Percentiles rank a stretch among this genome's conserved stretches.
These are phyloP conservation scores for Bolinopsis microptera DNA, from an alignment of 37 sponge, comb jelly and placozoan species.

Conservation along the genomic window DNA sequence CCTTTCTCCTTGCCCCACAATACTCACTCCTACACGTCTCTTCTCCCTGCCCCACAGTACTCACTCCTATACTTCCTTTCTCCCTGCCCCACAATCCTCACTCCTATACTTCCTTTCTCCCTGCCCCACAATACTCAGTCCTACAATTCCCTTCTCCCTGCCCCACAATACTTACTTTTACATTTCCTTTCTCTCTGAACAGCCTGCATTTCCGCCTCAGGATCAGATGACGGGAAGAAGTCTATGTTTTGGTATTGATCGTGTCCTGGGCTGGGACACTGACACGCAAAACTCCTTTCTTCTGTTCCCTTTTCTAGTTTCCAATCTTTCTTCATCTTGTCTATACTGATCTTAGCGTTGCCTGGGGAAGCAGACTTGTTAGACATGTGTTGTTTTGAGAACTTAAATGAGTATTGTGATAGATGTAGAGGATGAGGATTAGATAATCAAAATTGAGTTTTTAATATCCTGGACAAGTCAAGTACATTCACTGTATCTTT, in stretches of 20 bases:
- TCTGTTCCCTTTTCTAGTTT: slow-evolving; percentile 13
- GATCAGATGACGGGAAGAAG: not conserved
- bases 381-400: too few species aligned
- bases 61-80: too few species aligned
- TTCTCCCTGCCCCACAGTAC: too few species aligned
- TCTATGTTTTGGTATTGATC: not conserved
- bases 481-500: too few species aligned
- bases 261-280: not conserved
- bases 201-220: not conserved
- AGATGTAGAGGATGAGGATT: too few species aligned
- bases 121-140: too few species aligned
- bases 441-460: too few species aligned
- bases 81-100: not conserved
- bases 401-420: too few species aligned
- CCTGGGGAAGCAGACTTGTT: not conserved
- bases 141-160: not conserved
- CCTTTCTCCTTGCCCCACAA: too few species aligned
- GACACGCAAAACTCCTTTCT: slow-evolving; percentile 10
- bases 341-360: not conserved
- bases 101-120: too few species aligned
- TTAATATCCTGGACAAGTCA: too few species aligned
- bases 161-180: not conserved
- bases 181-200: not conserved
- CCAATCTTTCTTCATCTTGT: slow-evolving; percentile 34
- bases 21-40: too few species aligned